Conservation (phyloP, 1,140 invertebrate species). For the Zaprionus ghesquierei region DNA sequence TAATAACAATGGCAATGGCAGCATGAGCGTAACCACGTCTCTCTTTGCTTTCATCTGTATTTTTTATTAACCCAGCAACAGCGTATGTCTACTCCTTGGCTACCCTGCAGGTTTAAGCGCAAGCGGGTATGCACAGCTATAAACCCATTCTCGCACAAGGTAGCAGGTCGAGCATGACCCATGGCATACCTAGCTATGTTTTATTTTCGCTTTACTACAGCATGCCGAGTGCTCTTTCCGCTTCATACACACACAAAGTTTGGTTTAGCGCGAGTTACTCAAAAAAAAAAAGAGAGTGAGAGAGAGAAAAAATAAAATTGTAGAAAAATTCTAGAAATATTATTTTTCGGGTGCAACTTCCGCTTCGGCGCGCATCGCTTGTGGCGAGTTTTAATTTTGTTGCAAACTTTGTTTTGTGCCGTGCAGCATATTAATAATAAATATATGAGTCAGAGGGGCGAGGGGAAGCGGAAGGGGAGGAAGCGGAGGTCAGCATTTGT, state of each 20-base stretch:
- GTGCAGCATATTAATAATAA: constrained; percentile 75
- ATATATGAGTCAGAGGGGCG: constrained; percentile 36
- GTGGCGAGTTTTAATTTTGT: constrained; percentile 68
- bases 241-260: constrained; percentile 28
- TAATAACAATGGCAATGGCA: constrained; percentile 13
- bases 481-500: constrained; percentile 39
- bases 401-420: constrained; percentile 59
- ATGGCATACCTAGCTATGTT: background rate
- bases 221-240: constrained; percentile 26
- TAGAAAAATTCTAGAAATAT: constrained; percentile 43
- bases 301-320: constrained; percentile 23
- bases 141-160: too few relatives aligned
- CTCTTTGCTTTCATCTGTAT: constrained; percentile 36
- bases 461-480: background rate
- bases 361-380: constrained; percentile 37
- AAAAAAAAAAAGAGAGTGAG: background rate
- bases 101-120: background rate
- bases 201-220: constrained; percentile 36
- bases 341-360: constrained; percentile 57
- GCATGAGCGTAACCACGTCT: constrained; percentile 28
- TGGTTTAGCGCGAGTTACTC: constrained; percentile 3
- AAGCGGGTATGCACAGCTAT: background rate
- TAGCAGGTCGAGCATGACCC: background rate
- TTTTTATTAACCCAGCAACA: constrained; percentile 58
- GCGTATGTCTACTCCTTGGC: background rate